These are phyloP conservation scores for Cyanoderma ruficeps DNA, from an alignment of 2,113 vertebrate genomes.

Conservation along the genomic window DNA sequence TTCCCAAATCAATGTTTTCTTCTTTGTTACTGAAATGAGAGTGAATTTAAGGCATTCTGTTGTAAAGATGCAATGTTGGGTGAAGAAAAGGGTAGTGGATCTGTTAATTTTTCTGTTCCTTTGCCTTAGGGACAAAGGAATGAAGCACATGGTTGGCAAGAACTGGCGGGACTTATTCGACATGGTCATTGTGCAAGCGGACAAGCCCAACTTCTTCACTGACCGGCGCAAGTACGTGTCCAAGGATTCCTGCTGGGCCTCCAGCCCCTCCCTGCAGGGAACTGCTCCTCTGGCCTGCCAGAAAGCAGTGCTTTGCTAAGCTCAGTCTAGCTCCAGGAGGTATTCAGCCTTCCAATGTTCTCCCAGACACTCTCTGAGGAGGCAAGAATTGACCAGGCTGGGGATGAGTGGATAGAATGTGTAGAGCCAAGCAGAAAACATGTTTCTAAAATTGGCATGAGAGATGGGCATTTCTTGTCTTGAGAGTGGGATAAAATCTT, in stretches of 20 bases:
- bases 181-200: slow-evolving; percentile 82
- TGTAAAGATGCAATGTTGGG: background rate
- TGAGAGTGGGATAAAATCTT: background rate
- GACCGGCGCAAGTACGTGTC: slow-evolving; percentile 78
- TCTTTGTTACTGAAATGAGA: background rate
- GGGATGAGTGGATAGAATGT: background rate
- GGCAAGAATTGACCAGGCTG: background rate
- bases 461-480: background rate
- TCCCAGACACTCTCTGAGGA: background rate
- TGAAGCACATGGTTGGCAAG: slow-evolving; percentile 83
- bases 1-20: background rate
- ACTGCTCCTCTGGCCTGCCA: background rate
- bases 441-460: background rate
- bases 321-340: background rate
- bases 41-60: background rate
- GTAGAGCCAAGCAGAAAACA: background rate
- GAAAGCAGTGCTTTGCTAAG: background rate
- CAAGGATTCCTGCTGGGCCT: background rate
- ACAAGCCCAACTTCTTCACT: slow-evolving; percentile 83
- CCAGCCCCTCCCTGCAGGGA: background rate
- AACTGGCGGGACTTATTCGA: slow-evolving; percentile 82
- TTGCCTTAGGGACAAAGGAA: slow-evolving; percentile 78
- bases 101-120: background rate
- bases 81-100: background rate
- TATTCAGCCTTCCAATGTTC: background rate